Conservation (phyloP, 1,140 invertebrate species). For the Drosophila virilis region DNA sequence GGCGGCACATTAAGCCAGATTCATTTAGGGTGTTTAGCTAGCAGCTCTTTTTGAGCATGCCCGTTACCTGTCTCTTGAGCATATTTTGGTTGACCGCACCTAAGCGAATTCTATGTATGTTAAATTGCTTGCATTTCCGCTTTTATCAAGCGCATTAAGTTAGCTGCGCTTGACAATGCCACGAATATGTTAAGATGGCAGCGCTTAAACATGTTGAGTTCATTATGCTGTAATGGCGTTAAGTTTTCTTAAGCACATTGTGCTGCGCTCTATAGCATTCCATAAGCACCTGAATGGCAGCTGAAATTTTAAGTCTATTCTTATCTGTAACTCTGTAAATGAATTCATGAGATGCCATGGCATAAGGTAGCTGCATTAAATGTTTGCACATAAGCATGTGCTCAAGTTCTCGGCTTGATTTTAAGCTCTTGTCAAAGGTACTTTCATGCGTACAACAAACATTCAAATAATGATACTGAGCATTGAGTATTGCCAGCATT, state of each 20-base stretch:
- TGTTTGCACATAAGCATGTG: too few relatives aligned
- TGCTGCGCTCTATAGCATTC: too few relatives aligned
- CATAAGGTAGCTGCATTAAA: too few relatives aligned
- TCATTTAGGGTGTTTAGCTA: background rate
- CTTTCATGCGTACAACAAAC: constrained; percentile 25
- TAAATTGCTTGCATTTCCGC: constrained; percentile 24
- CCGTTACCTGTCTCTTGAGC: too few relatives aligned
- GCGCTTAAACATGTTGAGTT: background rate
- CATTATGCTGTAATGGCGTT: background rate
- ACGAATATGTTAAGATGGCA: background rate
- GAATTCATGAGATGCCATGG: background rate
- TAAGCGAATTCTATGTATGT: background rate
- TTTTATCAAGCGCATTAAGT: constrained; percentile 15
- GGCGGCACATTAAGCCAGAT: too few relatives aligned
- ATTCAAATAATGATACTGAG: constrained; percentile 18
- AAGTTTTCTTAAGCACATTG: background rate
- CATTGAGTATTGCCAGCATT: background rate
- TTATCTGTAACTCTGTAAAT: background rate
- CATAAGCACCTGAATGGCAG: background rate
- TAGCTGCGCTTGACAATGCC: constrained; percentile 5
- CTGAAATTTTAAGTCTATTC: background rate
- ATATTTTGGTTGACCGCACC: background rate
- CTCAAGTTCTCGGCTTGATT: background rate
- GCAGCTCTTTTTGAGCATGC: background rate
- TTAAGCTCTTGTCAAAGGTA: background rate